Evolutionary conservation across 2,888 invertebrate species (phyloP).

Genomic region (Dyspetes luteomarginatus): DNA sequence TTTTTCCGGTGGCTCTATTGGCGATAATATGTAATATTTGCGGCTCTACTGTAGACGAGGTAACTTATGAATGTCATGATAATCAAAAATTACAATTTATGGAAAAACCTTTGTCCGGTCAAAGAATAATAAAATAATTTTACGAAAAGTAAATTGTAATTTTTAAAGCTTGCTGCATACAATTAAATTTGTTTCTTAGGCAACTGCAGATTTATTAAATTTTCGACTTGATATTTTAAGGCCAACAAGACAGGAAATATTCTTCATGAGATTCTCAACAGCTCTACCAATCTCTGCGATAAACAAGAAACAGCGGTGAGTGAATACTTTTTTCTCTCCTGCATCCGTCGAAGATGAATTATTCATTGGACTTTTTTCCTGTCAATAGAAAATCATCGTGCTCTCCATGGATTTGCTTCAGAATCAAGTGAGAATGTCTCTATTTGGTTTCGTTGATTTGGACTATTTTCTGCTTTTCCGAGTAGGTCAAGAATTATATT

Average conservation of each 20-base stretch:
- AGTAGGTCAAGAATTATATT: slow-evolving; percentile 18
- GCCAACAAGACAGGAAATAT: slow-evolving; percentile 31
- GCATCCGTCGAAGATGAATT: no score
- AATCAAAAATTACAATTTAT: background rate
- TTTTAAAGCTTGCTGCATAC: no score
- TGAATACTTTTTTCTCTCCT: background rate
- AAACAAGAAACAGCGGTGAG: slow-evolving; percentile 3
- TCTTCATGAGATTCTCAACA: slow-evolving; percentile 17
- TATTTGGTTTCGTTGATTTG: slow-evolving; percentile 34
- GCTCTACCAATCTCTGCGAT: background rate
- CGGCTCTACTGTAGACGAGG: slow-evolving; percentile 40
- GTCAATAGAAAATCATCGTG: slow-evolving; percentile 10
- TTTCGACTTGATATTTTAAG: background rate
- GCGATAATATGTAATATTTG: slow-evolving; percentile 15
- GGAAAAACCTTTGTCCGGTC: background rate
- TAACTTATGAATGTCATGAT: background rate
- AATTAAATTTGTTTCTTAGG: background rate
- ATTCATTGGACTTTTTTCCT: background rate
- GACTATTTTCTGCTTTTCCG: slow-evolving; percentile 30
- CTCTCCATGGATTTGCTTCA: slow-evolving; percentile 42
- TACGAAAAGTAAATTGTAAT: background rate
- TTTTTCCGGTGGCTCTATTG: background rate
- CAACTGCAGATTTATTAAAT: background rate
- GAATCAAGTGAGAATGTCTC: slow-evolving; percentile 32
- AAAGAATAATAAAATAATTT: no score